Evolutionary conservation across 1,140 invertebrate species (phyloP).

Genomic region (Psilanteris sp.): DNA sequence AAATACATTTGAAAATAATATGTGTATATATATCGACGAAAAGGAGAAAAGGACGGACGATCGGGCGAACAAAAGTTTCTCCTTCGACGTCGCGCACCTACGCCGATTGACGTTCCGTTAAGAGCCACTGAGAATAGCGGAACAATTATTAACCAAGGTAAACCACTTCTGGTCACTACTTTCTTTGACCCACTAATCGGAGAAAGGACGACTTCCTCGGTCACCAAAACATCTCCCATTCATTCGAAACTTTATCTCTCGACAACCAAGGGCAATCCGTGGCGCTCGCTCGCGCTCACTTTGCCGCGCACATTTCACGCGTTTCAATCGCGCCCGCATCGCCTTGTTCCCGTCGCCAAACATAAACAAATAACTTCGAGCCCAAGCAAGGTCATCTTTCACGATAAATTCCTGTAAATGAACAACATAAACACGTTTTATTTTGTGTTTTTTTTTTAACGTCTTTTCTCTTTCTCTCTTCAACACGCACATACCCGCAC

Average conservation of each 20-base stretch:
- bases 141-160: constrained; percentile 76
- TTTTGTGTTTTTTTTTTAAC: no score
- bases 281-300: no score
- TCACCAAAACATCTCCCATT: constrained; percentile 64
- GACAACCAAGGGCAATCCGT: constrained; percentile 28
- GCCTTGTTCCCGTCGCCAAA: no score
- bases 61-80: constrained; percentile 47
- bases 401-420: no score
- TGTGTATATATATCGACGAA: constrained; percentile 37
- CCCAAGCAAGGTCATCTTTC: no score
- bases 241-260: constrained; percentile 39
- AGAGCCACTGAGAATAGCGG: constrained; percentile 55
- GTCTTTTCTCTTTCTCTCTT: no score
- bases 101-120: constrained; percentile 59
- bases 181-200: constrained; percentile 78
- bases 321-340: no score
- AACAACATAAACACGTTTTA: no score
- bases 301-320: no score
- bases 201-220: constrained; percentile 71
- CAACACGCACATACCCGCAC: no score
- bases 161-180: constrained; percentile 76
- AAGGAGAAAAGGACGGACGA: constrained; percentile 42
- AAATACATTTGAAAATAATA: constrained; percentile 50
- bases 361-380: no score
- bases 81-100: constrained; percentile 50